Conservation (phyloP, 2,113 vertebrate species). For the Scophthalmus maximus region DNA sequence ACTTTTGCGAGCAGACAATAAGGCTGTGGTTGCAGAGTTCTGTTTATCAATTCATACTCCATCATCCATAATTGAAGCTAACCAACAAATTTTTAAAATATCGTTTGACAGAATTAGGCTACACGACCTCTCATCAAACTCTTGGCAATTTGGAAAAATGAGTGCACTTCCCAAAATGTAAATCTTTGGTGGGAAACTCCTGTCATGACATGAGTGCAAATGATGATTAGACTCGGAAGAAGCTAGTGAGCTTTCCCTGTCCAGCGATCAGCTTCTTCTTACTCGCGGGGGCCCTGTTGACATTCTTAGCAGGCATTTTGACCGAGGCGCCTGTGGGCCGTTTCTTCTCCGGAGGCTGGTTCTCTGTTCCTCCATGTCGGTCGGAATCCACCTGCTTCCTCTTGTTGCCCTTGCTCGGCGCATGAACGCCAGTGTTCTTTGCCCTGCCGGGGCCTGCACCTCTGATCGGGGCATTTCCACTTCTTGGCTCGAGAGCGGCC, state of each 20-base stretch:
- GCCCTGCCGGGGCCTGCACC: slow-evolving; percentile 65
- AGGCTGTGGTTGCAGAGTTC: no score
- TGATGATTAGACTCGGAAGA: slow-evolving; percentile 86
- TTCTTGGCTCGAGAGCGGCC: slow-evolving; percentile 74
- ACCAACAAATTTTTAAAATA: no score
- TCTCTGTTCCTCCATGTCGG: slow-evolving; percentile 79
- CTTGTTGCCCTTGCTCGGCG: slow-evolving; percentile 80
- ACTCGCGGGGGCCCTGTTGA: slow-evolving; percentile 66
- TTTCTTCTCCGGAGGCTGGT: slow-evolving; percentile 83
- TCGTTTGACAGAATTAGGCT: no score
- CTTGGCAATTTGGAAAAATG: no score
- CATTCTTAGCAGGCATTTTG: slow-evolving; percentile 71
- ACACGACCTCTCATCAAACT: no score
- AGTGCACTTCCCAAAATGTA: no score
- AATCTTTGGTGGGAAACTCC: no score
- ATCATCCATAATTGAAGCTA: no score
- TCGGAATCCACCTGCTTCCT: slow-evolving; percentile 87
- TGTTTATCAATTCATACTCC: neutral
- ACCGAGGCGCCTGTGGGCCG: slow-evolving; percentile 65
- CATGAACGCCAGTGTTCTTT: slow-evolving; percentile 70
- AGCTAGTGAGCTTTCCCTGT: slow-evolving; percentile 90
- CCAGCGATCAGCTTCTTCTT: slow-evolving; percentile 89
- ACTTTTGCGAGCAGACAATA: no score
- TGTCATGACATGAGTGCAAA: neutral
- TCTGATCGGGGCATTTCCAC: slow-evolving; percentile 82